phyloP scores from a whole-genome alignment of 2,113 vertebrate genomes.

The Gallinago jamesoni region DNA sequence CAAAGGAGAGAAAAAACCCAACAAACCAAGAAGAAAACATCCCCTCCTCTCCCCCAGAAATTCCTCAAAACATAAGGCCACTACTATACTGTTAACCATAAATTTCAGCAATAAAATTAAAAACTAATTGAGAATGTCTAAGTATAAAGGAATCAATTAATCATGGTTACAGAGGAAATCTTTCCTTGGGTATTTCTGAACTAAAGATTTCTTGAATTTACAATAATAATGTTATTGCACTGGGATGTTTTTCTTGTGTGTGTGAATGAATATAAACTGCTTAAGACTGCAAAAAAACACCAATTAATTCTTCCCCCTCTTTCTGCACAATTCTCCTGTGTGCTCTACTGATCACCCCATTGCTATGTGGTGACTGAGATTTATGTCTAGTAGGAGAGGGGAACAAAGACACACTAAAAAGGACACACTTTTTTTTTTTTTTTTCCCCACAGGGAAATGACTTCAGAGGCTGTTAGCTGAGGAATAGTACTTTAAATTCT shows the following conservation, averaged over 20 bases:
- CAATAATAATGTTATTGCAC: neutral
- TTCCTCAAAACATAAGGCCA: no score
- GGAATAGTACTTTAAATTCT: neutral
- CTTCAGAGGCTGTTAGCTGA: neutral
- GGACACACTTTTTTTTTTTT: rapidly evolving
- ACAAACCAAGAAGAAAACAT: neutral
- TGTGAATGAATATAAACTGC: neutral
- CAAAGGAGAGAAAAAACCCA: neutral
- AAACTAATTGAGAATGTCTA: neutral
- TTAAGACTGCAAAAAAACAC: neutral
- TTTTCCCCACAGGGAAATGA: neutral
- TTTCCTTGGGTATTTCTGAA: neutral
- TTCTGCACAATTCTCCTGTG: neutral
- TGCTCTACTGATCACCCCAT: neutral
- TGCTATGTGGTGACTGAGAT: neutral
- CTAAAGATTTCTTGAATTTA: neutral
- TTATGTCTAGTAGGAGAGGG: neutral
- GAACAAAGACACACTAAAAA: neutral
- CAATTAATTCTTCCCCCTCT: neutral
- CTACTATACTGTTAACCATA: neutral
- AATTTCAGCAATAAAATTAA: neutral
- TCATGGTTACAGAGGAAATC: neutral
- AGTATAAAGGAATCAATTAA: neutral
- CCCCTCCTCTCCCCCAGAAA: no score
- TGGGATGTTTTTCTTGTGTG: neutral